Conservation (phyloP, 2,888 invertebrate genomes). For the Plebejus melissa region DNA sequence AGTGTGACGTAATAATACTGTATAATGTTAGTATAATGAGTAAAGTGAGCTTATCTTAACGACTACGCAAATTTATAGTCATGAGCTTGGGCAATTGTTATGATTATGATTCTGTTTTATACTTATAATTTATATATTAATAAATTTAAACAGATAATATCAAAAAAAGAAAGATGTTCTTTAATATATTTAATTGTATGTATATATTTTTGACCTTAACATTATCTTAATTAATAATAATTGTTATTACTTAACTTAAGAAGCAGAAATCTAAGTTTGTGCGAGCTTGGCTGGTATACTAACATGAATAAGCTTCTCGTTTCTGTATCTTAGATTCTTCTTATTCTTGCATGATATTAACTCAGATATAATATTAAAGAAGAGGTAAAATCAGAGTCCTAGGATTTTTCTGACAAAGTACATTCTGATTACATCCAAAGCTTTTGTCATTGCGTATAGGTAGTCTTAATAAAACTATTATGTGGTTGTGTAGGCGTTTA, state of each 20-base stretch:
- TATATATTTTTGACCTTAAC: too few species aligned
- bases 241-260: too few species aligned
- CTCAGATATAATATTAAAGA: too few species aligned
- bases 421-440: neutral
- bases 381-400: neutral
- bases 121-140: neutral
- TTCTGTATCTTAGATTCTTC: neutral
- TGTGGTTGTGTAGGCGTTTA: neutral
- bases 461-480: conserved; percentile 3
- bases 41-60: conserved; percentile 58
- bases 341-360: too few species aligned
- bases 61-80: conserved; percentile 44
- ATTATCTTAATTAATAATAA: too few species aligned
- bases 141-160: neutral
- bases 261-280: too few species aligned
- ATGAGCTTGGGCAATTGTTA: conserved; percentile 30
- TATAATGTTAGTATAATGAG: conserved; percentile 9
- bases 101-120: neutral
- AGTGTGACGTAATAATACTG: conserved; percentile 49
- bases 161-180: neutral
- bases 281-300: too few species aligned
- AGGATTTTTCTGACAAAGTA: neutral
- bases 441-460: neutral
- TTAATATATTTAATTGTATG: neutral
- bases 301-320: too few species aligned